Conservation (phyloP, 2,113 vertebrate genomes). For the Piprites chloris region DNA sequence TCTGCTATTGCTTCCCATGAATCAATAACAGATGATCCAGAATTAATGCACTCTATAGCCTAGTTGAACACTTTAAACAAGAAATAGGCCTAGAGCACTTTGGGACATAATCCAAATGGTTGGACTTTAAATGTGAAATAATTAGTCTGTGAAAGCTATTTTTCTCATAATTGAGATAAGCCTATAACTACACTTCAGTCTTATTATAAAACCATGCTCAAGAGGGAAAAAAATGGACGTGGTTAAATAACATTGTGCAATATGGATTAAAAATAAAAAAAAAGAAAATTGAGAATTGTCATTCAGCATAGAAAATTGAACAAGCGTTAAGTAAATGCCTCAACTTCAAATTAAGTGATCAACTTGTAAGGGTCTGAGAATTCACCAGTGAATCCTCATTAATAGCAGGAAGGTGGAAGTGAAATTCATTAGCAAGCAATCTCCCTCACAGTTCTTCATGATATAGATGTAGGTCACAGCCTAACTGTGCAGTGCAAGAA, state of each 20-base stretch:
- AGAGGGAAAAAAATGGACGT: neutral
- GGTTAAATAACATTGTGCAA: conserved; percentile 7
- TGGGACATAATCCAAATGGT: neutral
- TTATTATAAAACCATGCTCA: neutral
- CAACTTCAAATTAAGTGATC: neutral
- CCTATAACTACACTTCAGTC: neutral
- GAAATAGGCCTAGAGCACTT: neutral
- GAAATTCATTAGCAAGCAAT: neutral
- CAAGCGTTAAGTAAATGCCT: neutral
- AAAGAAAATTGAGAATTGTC: neutral
- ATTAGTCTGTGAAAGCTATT: conserved; percentile 2
- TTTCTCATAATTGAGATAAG: conserved; percentile 9
- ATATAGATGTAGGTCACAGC: neutral
- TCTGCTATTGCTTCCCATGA: neutral
- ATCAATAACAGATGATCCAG: neutral
- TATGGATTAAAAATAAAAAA: neutral
- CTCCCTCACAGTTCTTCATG: neutral
- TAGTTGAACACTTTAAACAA: neutral
- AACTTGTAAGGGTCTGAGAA: neutral
- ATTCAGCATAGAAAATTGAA: neutral
- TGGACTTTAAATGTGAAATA: conserved; percentile 16
- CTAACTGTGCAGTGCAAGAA: neutral
- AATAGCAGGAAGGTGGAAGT: neutral
- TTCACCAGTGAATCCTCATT: neutral
- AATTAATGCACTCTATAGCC: neutral